Evolutionary conservation across 2,113 vertebrate genomes (phyloP), one percentile per base, ranked within the genome.

Genomic region (Eonycteris spelaea): DNA sequence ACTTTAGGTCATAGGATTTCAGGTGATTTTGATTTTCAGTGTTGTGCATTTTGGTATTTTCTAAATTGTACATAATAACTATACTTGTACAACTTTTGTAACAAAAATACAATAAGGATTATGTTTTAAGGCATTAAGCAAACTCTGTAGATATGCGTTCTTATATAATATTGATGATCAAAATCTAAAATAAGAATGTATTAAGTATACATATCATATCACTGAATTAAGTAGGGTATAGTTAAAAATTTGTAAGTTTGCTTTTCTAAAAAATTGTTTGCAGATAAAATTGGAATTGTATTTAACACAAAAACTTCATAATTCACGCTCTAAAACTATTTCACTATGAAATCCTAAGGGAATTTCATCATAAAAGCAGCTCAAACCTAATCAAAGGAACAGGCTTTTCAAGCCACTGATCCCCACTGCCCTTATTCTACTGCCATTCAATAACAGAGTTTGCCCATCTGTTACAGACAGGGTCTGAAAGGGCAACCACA

Each of bases 101-200:
- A 84, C 57, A 91, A 90, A 91, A 94, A 71, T 24, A 51, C 16
- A 78, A 13, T 53, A 73, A 79, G 15, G 15, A 28, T 55, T 82
- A 88, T 67, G n/a, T 78, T 86, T 96, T 51, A 59, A 96, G 96
- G 38, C 38, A 92, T 68, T 84, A 86, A 75, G 51, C 10, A 91
- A 86, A 94, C 28, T 86, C 38, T 51, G 48, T 6, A 35, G 30
- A 96, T 16, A 73, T 30, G 33, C 55, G 10, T 74, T 96, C 28
- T 59, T 35, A 10, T 40, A 74, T 63, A 51, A 71, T 73, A 86
- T 28, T 67, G 0, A 67, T 33, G 13, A 33, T 92, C 9, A 51
- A 91, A 84, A 86, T 95, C 70, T 95, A 86, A 21, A 96, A 26
- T 70, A 67, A 86, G 6, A 15, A 86, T 70, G 24, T 87, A 84